Evolutionary conservation across 2,888 invertebrate species (phyloP).

Genomic region (Tiliacea aurago): DNA sequence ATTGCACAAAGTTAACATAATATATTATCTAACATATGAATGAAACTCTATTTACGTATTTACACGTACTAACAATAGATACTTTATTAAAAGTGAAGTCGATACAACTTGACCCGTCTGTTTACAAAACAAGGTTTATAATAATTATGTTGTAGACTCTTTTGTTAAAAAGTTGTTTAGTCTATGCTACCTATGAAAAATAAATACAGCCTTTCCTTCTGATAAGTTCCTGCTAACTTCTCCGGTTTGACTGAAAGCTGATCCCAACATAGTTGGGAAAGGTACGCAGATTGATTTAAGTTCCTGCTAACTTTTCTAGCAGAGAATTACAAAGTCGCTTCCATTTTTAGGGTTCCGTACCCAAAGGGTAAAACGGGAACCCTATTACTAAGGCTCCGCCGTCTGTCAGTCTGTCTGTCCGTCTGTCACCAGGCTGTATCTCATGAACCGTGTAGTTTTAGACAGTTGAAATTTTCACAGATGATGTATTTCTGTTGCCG

Average conservation of each 20-base stretch:
- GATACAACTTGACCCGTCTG: not conserved
- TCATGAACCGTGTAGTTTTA: too few species aligned
- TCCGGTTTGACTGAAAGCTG: too few species aligned
- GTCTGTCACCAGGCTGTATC: too few species aligned
- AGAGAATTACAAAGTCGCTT: not conserved
- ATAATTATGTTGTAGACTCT: not conserved
- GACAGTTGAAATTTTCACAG: too few species aligned
- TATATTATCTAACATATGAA: not conserved
- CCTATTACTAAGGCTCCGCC: too few species aligned
- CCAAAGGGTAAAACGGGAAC: too few species aligned
- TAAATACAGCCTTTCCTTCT: not conserved
- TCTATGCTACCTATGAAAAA: not conserved
- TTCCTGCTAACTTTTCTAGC: not conserved
- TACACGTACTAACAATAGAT: too few species aligned
- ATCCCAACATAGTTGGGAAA: too few species aligned
- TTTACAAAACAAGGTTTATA: not conserved
- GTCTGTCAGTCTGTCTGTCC: too few species aligned
- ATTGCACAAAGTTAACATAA: not conserved
- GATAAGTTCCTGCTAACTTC: not conserved
- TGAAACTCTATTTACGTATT: not conserved
- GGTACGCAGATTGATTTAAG: too few species aligned
- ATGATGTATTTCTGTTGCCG: too few species aligned
- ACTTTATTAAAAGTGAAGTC: constrained; percentile 1
- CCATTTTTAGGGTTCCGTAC: too few species aligned
- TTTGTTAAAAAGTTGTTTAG: not conserved